Conservation (phyloP, 1,140 invertebrate genomes). For the Nephila pilipes region DNA sequence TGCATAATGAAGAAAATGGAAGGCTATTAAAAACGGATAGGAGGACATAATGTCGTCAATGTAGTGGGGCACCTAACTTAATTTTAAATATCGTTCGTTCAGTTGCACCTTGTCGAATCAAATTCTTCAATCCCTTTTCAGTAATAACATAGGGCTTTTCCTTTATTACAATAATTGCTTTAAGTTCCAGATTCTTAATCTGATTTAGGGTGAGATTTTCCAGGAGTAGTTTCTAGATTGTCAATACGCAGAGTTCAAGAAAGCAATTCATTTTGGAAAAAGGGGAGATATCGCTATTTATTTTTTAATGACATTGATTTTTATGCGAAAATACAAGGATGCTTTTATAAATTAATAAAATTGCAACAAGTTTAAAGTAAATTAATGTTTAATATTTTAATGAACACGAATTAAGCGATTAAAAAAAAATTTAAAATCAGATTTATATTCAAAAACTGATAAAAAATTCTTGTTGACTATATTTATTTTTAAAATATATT, state of each 20-base stretch:
- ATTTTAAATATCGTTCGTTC: neutral
- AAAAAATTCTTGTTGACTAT: no score
- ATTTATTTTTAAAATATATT: no score
- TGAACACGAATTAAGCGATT: no score
- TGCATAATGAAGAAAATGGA: conserved; percentile 9
- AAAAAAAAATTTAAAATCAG: no score
- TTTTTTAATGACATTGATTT: neutral
- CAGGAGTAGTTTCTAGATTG: neutral
- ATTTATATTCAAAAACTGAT: no score
- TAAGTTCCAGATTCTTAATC: neutral
- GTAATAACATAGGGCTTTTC: neutral
- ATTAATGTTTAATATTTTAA: no score
- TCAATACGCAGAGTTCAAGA: neutral
- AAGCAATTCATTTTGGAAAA: neutral
- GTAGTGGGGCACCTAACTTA: neutral
- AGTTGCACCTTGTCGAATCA: conserved; percentile 12
- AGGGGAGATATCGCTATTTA: neutral
- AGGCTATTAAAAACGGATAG: neutral
- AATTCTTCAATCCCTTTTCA: neutral
- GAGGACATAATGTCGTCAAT: neutral
- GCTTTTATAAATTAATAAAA: no score
- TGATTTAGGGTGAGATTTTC: neutral
- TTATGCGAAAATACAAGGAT: no score
- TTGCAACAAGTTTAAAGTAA: no score
- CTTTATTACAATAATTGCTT: conserved; percentile 36